Percentiles rank a stretch among this genome's conserved stretches.
These are phyloP conservation scores for Lepidurus arcticus DNA, from an alignment of 1,140 invertebrate species.

Conservation along the genomic window DNA sequence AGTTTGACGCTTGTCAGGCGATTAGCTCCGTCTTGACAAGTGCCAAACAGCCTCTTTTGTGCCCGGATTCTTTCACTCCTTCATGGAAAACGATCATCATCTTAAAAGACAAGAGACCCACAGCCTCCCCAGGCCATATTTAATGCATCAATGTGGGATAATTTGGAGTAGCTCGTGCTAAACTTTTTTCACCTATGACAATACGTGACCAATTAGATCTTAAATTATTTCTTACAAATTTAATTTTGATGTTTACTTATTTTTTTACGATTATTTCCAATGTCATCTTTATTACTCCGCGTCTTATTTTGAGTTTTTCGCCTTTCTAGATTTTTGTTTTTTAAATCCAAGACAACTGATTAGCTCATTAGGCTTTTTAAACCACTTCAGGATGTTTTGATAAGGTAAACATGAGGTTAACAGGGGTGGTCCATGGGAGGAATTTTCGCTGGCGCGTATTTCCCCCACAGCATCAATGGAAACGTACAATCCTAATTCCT, in stretches of 20 bases:
- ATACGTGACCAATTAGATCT: background rate
- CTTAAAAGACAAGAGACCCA: background rate
- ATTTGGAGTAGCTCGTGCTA: background rate
- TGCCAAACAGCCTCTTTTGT: slow-evolving; percentile 21
- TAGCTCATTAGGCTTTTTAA: background rate
- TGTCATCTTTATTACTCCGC: background rate
- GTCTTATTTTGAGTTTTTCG: no score
- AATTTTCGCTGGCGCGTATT: background rate
- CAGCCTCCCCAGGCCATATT: background rate
- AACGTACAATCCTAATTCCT: background rate
- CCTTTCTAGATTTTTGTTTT: no score
- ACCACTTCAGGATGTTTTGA: background rate
- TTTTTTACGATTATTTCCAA: background rate
- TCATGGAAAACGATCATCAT: background rate
- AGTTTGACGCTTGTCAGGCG: slow-evolving; percentile 20
- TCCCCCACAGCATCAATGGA: background rate
- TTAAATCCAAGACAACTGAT: background rate
- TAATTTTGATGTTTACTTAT: background rate
- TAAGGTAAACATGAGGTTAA: background rate
- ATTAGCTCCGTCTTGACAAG: slow-evolving; percentile 9
- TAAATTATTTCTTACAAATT: background rate
- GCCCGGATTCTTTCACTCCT: slow-evolving; percentile 2
- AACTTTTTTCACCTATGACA: background rate
- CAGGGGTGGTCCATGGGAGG: background rate
- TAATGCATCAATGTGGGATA: background rate